These are phyloP conservation scores for Ophion obscuratus DNA, from an alignment of 2,888 invertebrate genomes.

Conservation along the genomic window DNA sequence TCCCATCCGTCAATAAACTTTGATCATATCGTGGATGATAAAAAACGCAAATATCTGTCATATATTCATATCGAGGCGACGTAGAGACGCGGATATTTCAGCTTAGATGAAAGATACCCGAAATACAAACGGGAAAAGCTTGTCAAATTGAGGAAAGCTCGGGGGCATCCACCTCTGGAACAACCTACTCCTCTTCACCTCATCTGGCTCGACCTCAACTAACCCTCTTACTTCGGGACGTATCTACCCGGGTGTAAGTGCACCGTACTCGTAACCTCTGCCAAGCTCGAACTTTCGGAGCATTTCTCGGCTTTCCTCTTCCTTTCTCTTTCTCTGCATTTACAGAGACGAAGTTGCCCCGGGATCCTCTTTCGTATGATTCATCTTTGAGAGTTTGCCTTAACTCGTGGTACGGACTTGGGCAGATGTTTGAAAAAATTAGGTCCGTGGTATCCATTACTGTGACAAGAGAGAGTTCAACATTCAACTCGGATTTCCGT, in stretches of 20 bases:
- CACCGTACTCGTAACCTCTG: constrained; percentile 38
- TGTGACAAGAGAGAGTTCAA: neutral
- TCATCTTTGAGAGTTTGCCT: constrained; percentile 41
- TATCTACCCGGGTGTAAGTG: constrained; percentile 20
- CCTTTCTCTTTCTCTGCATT: constrained; percentile 8
- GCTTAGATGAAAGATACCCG: constrained; percentile 24
- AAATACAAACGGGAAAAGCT: constrained; percentile 50
- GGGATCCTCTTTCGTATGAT: constrained; percentile 33
- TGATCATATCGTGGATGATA: constrained; percentile 13
- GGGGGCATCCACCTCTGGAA: constrained; percentile 53
- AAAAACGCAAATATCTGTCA: constrained; percentile 5
- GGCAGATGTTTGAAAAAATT: constrained; percentile 1
- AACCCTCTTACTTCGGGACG: constrained; percentile 42
- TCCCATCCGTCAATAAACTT: constrained; percentile 26
- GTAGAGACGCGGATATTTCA: constrained; percentile 17
- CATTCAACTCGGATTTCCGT: neutral
- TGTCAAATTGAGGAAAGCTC: constrained; percentile 56
- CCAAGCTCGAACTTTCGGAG: constrained; percentile 30
- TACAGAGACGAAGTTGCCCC: constrained; percentile 19
- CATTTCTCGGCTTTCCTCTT: constrained; percentile 21
- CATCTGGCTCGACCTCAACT: constrained; percentile 44
- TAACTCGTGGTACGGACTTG: constrained; percentile 5
- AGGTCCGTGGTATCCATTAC: neutral
- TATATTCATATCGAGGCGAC: neutral
- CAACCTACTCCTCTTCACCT: constrained; percentile 39